Evolutionary conservation across 2,888 invertebrate species (phyloP).

Genomic region (Drosophila anceps): DNA sequence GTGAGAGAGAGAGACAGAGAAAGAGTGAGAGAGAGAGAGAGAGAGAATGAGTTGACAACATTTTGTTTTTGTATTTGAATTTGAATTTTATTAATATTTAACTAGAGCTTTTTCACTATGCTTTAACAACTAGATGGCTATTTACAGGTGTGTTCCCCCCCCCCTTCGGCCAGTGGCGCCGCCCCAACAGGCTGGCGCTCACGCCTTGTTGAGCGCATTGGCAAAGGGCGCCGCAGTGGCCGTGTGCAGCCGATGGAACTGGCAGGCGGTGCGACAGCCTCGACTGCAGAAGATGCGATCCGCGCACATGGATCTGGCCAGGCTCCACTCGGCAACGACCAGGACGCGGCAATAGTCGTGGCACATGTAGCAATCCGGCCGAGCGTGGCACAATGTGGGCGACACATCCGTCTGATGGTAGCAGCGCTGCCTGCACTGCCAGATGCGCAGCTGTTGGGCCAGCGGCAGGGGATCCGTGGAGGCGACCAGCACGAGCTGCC

Average conservation of each 20-base stretch:
- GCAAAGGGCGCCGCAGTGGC: slow-evolving; percentile 6
- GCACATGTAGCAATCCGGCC: slow-evolving; percentile 76
- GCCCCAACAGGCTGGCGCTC: not conserved
- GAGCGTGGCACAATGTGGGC: slow-evolving; percentile 48
- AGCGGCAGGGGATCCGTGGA: slow-evolving; percentile 14
- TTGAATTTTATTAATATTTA: slow-evolving; percentile 27
- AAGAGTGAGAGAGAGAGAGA: not conserved
- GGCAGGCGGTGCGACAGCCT: slow-evolving; percentile 73
- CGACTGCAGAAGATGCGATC: slow-evolving; percentile 67
- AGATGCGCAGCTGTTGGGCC: slow-evolving; percentile 41
- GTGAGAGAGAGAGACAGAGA: not conserved
- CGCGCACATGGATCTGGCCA: slow-evolving; percentile 70
- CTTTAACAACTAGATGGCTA: slow-evolving; percentile 2
- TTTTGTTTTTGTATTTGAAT: not conserved
- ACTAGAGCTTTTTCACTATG: slow-evolving; percentile 12
- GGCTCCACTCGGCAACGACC: slow-evolving; percentile 54
- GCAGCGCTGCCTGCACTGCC: slow-evolving; percentile 63
- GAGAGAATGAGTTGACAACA: not conserved
- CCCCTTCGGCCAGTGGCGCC: not conserved
- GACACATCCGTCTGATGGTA: slow-evolving; percentile 43
- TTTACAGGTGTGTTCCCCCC: slow-evolving; percentile 19
- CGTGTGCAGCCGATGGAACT: slow-evolving; percentile 47
- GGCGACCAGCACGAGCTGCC: slow-evolving; percentile 56
- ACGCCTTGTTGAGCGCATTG: slow-evolving; percentile 26
- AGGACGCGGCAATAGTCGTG: slow-evolving; percentile 74